Evolutionary conservation across 2,797 vertebrate genomes (phyloP).

Genomic region (Centropyge bicolor): DNA sequence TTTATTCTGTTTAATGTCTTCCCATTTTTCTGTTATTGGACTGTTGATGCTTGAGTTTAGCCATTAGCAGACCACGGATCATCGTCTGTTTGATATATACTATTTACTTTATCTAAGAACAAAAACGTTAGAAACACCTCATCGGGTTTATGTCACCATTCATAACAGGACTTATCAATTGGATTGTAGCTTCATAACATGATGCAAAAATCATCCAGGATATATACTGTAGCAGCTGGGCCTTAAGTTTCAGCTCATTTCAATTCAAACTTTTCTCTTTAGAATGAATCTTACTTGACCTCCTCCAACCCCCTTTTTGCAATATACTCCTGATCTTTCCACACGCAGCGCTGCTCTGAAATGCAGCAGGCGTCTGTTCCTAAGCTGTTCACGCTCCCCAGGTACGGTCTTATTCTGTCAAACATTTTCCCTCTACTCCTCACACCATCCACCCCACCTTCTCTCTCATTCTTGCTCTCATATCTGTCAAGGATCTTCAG

Average conservation of each 20-base stretch:
- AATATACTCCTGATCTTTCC: background rate
- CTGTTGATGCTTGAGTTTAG: background rate
- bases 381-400: constrained; percentile 6
- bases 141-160: background rate
- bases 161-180: background rate
- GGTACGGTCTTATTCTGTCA: constrained; percentile 59
- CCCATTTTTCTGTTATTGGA: background rate
- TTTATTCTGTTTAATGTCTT: background rate
- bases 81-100: background rate
- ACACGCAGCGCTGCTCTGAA: background rate
- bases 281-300: background rate
- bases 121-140: background rate
- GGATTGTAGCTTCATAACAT: background rate
- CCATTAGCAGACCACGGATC: background rate
- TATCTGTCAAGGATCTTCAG: background rate
- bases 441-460: too few species aligned
- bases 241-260: background rate
- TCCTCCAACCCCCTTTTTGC: background rate
- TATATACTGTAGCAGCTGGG: background rate
- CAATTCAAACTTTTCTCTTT: background rate
- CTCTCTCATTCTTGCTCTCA: background rate
- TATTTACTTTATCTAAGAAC: background rate
- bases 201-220: background rate
- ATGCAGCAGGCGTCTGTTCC: constrained; percentile 17
- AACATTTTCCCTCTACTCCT: background rate